Conservation (phyloP, 2,888 invertebrate genomes). For the Alentia gelatinosa region DNA sequence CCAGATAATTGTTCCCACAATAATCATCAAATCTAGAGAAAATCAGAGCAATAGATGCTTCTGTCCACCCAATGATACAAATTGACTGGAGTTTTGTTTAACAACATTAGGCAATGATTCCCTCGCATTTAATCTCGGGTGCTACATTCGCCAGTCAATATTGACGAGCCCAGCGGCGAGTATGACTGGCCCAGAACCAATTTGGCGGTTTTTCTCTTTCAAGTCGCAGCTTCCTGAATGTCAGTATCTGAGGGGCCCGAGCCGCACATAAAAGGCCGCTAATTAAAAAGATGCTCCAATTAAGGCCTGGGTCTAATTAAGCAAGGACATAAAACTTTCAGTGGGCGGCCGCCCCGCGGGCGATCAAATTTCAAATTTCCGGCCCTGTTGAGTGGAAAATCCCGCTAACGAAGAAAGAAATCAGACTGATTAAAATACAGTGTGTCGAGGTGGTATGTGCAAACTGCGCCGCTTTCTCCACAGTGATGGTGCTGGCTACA, state of each 20-base stretch:
- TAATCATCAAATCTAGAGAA: too few relatives aligned
- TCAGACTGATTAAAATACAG: slow-evolving; percentile 9
- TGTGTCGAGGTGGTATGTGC: too few relatives aligned
- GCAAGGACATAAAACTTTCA: background rate
- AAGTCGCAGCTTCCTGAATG: background rate
- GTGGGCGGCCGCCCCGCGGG: background rate
- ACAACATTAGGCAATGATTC: too few relatives aligned
- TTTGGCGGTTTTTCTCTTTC: background rate
- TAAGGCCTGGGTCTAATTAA: background rate
- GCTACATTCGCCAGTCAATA: too few relatives aligned
- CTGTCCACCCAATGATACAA: too few relatives aligned
- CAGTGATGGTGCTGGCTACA: too few relatives aligned
- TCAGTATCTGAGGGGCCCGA: background rate
- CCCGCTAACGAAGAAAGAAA: background rate
- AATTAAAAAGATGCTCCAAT: slow-evolving; percentile 26
- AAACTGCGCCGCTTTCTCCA: too few relatives aligned
- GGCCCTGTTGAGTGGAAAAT: slow-evolving; percentile 7
- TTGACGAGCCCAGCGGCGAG: too few relatives aligned
- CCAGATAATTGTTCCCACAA: too few relatives aligned
- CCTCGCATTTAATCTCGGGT: too few relatives aligned
- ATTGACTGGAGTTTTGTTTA: too few relatives aligned
- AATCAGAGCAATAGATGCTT: too few relatives aligned
- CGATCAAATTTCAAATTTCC: slow-evolving; percentile 14
- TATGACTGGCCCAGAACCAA: background rate
- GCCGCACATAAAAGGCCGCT: background rate